Percentiles rank a stretch among this genome's conserved stretches.
These are phyloP conservation scores for Gastrophysa polygoni DNA, from an alignment of 2,888 invertebrate species.

Conservation along the genomic window DNA sequence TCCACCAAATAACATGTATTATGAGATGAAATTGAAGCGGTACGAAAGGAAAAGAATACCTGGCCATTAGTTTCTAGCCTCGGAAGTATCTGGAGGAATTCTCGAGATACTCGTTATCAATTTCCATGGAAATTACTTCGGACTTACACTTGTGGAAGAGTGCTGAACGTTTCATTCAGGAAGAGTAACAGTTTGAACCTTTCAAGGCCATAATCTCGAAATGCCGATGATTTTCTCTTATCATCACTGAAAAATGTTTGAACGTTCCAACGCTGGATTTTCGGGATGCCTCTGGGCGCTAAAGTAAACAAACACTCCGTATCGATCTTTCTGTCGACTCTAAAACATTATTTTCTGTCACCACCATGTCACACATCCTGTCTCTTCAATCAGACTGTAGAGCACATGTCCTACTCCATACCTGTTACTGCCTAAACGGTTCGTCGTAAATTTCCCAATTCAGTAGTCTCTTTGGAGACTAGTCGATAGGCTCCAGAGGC, in stretches of 20 bases:
- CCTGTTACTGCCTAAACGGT: constrained; percentile 14
- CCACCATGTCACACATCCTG: constrained; percentile 1
- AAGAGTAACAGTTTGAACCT: no score
- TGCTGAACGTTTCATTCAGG: not conserved
- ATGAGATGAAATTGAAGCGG: constrained; percentile 12
- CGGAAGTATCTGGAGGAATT: not conserved
- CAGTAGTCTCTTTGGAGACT: not conserved
- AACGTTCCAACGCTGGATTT: not conserved
- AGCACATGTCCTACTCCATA: constrained; percentile 5
- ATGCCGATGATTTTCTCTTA: no score
- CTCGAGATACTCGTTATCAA: not conserved
- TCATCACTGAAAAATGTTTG: not conserved
- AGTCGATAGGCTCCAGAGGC: not conserved
- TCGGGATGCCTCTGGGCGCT: not conserved
- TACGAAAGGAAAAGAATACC: constrained; percentile 12
- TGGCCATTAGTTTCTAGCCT: not conserved
- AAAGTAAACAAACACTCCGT: not conserved
- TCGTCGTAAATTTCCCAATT: constrained; percentile 11
- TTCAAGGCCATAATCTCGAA: no score
- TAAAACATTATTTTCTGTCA: not conserved
- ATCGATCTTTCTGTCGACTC: not conserved
- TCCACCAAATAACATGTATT: constrained; percentile 20
- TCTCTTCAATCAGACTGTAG: not conserved
- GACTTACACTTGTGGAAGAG: not conserved
- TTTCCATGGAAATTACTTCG: not conserved